These are phyloP conservation scores for Rhabditoides inermis DNA, from an alignment of 2,888 invertebrate genomes.

Conservation along the genomic window DNA sequence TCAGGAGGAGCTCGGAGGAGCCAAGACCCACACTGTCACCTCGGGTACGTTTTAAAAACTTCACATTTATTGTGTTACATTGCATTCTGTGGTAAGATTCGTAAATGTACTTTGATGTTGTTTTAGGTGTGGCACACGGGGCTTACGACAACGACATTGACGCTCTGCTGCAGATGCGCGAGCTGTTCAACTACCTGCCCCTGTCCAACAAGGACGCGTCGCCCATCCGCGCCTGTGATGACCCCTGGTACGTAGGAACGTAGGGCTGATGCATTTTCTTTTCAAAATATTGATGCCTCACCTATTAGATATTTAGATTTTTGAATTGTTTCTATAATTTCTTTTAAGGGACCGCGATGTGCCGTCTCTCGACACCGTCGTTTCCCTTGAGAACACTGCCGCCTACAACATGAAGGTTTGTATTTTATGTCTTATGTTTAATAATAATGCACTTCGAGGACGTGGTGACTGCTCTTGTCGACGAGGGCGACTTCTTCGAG, in stretches of 20 bases:
- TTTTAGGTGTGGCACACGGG: conserved; percentile 62
- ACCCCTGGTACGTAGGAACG: conserved; percentile 63
- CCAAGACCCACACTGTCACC: conserved; percentile 62
- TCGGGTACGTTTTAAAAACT: no score
- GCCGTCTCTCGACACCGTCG: conserved; percentile 62
- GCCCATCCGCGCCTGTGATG: conserved; percentile 59
- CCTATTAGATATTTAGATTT: no score
- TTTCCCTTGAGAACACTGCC: conserved; percentile 62
- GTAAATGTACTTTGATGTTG: no score
- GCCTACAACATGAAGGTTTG: conserved; percentile 66
- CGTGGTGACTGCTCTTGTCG: no score
- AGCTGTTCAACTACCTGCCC: conserved; percentile 63
- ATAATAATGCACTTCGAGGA: no score
- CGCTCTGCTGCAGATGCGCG: conserved; percentile 60
- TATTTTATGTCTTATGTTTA: no score
- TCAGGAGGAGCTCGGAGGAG: conserved; percentile 65
- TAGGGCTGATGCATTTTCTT: no score
- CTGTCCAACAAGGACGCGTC: conserved; percentile 60
- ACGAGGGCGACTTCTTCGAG: conserved; percentile 65
- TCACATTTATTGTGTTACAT: no score
- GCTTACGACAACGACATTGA: conserved; percentile 67
- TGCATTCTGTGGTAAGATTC: not conserved
- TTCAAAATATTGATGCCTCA: no score
- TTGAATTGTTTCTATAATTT: no score
- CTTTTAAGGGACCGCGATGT: conserved; percentile 57